Evolutionary conservation across 1,140 invertebrate species (phyloP).

Genomic region (Heliconius himera): DNA sequence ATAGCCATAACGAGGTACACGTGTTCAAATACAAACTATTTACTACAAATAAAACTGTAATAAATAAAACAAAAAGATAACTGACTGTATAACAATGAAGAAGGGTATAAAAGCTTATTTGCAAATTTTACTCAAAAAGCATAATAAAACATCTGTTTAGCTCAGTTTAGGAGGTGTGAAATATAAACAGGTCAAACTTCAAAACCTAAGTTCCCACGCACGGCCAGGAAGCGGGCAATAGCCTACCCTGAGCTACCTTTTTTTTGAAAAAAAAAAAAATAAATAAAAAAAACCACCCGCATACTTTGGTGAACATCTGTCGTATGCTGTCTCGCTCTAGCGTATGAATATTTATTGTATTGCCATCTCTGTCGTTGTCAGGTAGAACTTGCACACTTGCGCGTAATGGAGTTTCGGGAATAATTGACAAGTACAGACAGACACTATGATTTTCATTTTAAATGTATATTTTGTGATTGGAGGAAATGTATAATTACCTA

Average conservation of each 20-base stretch:
- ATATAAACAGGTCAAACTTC: slow-evolving; percentile 41
- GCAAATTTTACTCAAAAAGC: neutral
- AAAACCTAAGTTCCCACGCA: slow-evolving; percentile 50
- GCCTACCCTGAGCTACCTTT: slow-evolving; percentile 56
- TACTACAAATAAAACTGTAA: neutral
- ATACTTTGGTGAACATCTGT: slow-evolving; percentile 65
- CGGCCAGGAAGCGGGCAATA: slow-evolving; percentile 54
- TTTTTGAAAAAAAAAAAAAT: slow-evolving; percentile 36
- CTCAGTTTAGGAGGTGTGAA: slow-evolving; percentile 35
- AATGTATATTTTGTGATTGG: neutral
- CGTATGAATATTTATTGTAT: neutral
- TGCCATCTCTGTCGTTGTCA: slow-evolving; percentile 45
- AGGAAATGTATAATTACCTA: too few relatives aligned
- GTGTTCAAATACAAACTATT: neutral
- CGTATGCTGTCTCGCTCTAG: slow-evolving; percentile 43
- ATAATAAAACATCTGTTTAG: slow-evolving; percentile 40
- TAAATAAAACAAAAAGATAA: neutral
- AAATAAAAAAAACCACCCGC: slow-evolving; percentile 58
- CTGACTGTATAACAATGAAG: neutral
- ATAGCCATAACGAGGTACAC: neutral
- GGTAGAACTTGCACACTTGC: slow-evolving; percentile 47
- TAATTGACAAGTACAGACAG: slow-evolving; percentile 36
- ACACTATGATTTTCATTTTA: slow-evolving; percentile 33
- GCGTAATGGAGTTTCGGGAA: slow-evolving; percentile 21
- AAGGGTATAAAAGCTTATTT: neutral